Evolutionary conservation across 1,140 invertebrate genomes (phyloP), one percentile per base, ranked within the genome.

Genomic region (Hirudo medicinalis): DNA sequence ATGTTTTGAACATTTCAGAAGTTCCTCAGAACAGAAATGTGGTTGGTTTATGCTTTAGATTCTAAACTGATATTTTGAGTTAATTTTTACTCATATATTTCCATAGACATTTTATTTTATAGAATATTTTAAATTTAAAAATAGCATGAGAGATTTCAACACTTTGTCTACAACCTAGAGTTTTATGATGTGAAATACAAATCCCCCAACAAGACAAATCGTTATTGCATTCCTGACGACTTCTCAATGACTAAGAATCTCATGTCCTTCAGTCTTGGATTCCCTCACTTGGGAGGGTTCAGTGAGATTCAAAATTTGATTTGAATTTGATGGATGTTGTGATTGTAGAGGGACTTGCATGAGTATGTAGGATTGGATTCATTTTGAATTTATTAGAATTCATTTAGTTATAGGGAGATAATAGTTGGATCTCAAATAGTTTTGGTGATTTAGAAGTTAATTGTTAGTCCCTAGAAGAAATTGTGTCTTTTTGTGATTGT

Each of bases 181-280:
- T 74, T 76, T 22, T 79, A 80, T 72, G 78, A 80, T 6, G 22
- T 54, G 9, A 73, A 76, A 22, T 81, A 81, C 68, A 76, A 74
- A 60, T 75, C 74, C 54, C 75, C 71, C 9, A n/a, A 19, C 40
- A 27, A 60, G n/a, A 36, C 70, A 11, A 22, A 25, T 32, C 74
- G 78, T 17, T 76, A 73, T 54, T 80, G 80, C 67, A 76, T 80
- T 53, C 79, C 79, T 0, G 77, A 78, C 60, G 75, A 76, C 6
- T 80, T 81, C 71, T 78, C 78, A 3, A 72, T 80, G 32, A 78
- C 77, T 2, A 76, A 74, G 55, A 81, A 81, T 73, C 71, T 78
- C 11, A 70, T 79, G 75, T 76, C 78, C 11, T 77, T 79, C 60
- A 78, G 77, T 70, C 70, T 79, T 11, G 80, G 80, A 3, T 77